A percentile compares a stretch with the other conserved stretches of the same genome.
phyloP scores from a whole-genome alignment of 2,888 invertebrate species.

The Punctoribates punctum region DNA sequence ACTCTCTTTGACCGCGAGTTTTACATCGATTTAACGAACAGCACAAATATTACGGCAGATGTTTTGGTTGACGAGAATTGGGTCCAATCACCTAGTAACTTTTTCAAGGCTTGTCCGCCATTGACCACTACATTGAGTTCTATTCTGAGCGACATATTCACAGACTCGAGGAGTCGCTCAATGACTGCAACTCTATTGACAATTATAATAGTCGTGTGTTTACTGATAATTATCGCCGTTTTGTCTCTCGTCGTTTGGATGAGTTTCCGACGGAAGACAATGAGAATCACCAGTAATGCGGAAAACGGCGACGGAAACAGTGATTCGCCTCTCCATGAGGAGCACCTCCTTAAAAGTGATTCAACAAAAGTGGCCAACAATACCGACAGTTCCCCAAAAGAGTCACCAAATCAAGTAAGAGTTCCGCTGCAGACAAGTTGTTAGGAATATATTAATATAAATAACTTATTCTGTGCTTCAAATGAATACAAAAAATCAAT shows the following conservation, averaged over 20 bases:
- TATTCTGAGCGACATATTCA: slow-evolving; percentile 10
- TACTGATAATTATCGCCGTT: slow-evolving; percentile 1
- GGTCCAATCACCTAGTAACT: not conserved
- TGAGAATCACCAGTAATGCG: slow-evolving; percentile 15
- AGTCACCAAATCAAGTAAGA: slow-evolving; percentile 32
- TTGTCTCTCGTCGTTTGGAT: slow-evolving; percentile 8
- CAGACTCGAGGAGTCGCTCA: not conserved
- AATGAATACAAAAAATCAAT: no score
- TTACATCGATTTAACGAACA: not conserved
- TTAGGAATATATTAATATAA: not conserved
- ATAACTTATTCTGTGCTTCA: not conserved
- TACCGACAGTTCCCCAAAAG: slow-evolving; percentile 6
- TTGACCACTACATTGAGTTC: not conserved
- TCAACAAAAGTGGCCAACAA: slow-evolving; percentile 7
- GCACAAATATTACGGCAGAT: not conserved
- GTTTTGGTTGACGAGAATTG: slow-evolving; percentile 6
- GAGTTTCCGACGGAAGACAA: slow-evolving; percentile 21
- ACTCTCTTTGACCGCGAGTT: slow-evolving; percentile 24
- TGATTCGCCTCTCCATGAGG: slow-evolving; percentile 32
- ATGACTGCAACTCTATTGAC: not conserved
- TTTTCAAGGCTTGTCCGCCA: slow-evolving; percentile 9
- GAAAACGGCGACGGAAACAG: slow-evolving; percentile 8
- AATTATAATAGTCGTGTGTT: not conserved
- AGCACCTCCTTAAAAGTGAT: slow-evolving; percentile 19
- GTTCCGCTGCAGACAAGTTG: slow-evolving; percentile 31